Percentiles rank a stretch among this genome's conserved stretches.
These are phyloP conservation scores for Thymallus thymallus DNA, from an alignment of 2,113 vertebrate genomes.

Conservation along the genomic window DNA sequence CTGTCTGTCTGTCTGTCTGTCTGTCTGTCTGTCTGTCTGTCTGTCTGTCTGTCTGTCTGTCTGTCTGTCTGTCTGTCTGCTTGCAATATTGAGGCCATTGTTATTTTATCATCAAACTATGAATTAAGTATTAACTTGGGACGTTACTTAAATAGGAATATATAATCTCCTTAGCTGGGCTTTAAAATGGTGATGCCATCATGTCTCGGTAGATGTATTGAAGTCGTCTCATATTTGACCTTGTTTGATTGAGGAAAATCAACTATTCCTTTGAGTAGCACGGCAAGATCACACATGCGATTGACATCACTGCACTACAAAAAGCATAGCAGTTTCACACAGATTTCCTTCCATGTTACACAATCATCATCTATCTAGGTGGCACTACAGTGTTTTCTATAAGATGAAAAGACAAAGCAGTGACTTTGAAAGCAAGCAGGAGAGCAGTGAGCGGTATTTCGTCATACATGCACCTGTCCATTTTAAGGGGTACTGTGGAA, in stretches of 20 bases:
- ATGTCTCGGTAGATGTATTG: not conserved
- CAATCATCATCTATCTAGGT: not conserved
- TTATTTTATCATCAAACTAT: no score
- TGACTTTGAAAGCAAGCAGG: conserved; percentile 3
- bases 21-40: no score
- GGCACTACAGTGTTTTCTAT: not conserved
- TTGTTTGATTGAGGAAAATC: conserved; percentile 12
- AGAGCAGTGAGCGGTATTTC: not conserved
- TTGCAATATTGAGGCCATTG: no score
- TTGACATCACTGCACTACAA: not conserved
- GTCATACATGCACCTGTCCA: not conserved
- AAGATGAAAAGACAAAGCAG: not conserved
- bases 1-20: no score
- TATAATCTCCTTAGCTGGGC: not conserved
- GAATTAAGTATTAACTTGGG: no score
- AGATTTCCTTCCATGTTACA: not conserved
- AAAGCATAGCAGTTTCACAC: not conserved
- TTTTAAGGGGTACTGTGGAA: not conserved
- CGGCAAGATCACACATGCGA: not conserved
- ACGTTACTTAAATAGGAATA: no score
- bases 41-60: no score
- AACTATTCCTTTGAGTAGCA: not conserved
- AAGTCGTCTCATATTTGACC: conserved; percentile 1
- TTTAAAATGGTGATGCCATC: not conserved
- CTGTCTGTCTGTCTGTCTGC: no score